Percentiles rank a stretch among this genome's conserved stretches.
These are phyloP conservation scores for Dasyornis broadbenti DNA, from an alignment of 2,113 vertebrate genomes.

Conservation along the genomic window DNA sequence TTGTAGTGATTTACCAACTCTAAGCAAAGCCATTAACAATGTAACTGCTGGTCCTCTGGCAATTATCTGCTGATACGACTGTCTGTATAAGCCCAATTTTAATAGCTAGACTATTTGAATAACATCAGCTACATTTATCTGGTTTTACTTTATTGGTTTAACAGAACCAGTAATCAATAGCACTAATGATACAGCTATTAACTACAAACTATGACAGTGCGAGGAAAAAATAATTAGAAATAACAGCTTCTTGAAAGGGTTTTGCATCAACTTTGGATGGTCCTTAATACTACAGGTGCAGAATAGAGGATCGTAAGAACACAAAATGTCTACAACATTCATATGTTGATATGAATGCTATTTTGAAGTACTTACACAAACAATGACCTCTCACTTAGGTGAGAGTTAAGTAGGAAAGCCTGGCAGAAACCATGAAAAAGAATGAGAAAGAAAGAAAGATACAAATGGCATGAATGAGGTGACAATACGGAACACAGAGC, in stretches of 20 bases:
- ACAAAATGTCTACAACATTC: conserved; percentile 43
- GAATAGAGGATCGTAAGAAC: neutral
- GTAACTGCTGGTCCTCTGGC: neutral
- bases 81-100: neutral
- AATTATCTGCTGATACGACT: neutral
- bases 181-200: neutral
- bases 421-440: conserved; percentile 59
- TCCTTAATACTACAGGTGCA: neutral
- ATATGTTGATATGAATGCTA: conserved; percentile 61
- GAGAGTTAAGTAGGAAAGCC: conserved; percentile 62
- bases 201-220: neutral
- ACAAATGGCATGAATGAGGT: conserved; percentile 39
- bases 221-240: neutral
- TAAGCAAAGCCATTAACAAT: neutral
- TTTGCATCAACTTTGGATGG: neutral
- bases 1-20: neutral
- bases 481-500: neutral
- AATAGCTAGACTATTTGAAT: neutral
- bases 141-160: neutral
- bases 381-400: conserved; percentile 45
- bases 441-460: conserved; percentile 50
- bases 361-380: conserved; percentile 59
- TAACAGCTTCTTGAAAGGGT: neutral
- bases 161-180: neutral
- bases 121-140: neutral